Evolutionary conservation across 2,888 invertebrate genomes (phyloP).

Genomic region (Pedicia rivosa): DNA sequence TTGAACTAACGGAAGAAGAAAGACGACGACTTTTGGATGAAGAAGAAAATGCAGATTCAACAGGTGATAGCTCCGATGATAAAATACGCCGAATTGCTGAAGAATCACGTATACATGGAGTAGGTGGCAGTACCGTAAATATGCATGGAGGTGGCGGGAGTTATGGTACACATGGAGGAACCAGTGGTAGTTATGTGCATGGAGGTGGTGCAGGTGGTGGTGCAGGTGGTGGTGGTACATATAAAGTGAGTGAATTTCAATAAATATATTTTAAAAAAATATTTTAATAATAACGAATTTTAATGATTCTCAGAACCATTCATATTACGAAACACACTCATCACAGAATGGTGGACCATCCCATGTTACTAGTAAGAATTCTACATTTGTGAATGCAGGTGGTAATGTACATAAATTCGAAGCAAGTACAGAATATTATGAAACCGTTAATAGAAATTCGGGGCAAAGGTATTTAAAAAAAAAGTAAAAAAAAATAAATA

Average conservation of each 20-base stretch:
- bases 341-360: constrained; percentile 15
- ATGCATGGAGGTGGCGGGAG: neutral
- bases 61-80: constrained; percentile 35
- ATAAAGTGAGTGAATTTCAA: neutral
- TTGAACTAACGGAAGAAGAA: constrained; percentile 28
- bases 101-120: neutral
- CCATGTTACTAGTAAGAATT: constrained; percentile 17
- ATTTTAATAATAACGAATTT: too few species aligned
- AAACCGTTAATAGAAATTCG: too few species aligned
- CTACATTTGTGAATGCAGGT: constrained; percentile 32
- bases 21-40: constrained; percentile 25
- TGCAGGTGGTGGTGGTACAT: constrained; percentile 7
- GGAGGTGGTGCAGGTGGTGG: constrained; percentile 6
- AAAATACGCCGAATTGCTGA: too few species aligned
- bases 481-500: too few species aligned
- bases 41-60: constrained; percentile 25
- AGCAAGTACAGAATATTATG: constrained; percentile 32
- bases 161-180: too few species aligned
- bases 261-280: too few species aligned
- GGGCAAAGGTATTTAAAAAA: too few species aligned
- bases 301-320: constrained; percentile 17
- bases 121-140: neutral
- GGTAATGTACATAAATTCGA: constrained; percentile 33
- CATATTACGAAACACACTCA: constrained; percentile 9
- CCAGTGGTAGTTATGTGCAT: too few species aligned